phyloP scores from a whole-genome alignment of 2,113 vertebrate genomes.

The Lasiurus borealis region DNA sequence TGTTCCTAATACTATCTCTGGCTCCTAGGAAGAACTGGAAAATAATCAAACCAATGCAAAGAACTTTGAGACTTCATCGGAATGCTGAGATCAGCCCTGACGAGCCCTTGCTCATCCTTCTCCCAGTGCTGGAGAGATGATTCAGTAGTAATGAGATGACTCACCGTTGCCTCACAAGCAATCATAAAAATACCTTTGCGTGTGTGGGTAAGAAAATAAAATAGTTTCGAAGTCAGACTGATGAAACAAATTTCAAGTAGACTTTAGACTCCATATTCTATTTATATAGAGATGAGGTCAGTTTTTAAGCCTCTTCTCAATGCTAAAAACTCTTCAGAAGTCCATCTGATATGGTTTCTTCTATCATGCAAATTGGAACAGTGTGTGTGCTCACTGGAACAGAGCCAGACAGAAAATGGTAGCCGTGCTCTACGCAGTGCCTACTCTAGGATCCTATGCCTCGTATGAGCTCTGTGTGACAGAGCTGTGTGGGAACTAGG shows the following conservation, averaged over 20 bases:
- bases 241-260: slow-evolving; percentile 10
- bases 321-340: neutral
- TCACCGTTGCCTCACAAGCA: neutral
- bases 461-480: neutral
- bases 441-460: neutral
- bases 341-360: neutral
- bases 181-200: slow-evolving; percentile 18
- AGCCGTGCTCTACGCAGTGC: neutral
- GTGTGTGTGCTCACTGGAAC: neutral
- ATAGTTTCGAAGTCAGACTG: neutral
- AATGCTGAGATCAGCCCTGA: neutral
- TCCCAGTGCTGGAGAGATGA: neutral
- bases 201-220: neutral
- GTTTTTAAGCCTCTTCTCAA: neutral
- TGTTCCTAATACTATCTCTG: neutral
- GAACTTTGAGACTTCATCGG: neutral
- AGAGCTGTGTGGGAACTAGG: neutral
- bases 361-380: neutral
- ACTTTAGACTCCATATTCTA: neutral
- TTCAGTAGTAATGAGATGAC: slow-evolving; percentile 25
- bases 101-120: neutral
- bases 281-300: neutral
- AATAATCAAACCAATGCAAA: neutral
- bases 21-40: neutral
- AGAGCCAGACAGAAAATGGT: neutral